Base-by-base conservation (phyloP, 2,888 invertebrate genomes). In the Melipona beecheii region DNA sequence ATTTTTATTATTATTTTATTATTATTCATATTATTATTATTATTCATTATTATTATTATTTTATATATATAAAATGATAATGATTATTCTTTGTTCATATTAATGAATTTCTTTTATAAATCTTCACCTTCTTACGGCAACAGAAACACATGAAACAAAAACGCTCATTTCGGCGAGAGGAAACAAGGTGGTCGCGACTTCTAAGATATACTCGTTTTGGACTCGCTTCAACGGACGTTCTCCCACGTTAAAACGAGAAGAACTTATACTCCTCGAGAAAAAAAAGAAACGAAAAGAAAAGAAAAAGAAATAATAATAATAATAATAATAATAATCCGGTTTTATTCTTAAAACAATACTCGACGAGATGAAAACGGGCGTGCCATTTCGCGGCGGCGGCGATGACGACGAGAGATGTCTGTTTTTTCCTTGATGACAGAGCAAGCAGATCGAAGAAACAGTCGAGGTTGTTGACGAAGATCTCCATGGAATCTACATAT, bases 331-430 rank as follows among this genome's bases (percentile, higher is more conserved):
- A 52, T 52, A 52, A 77, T 83, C 76, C 81, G 76, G 81, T 83
- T 81, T 81, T 77, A 77, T 81, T 81, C 83, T 83, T 81, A 76
- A 36, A 54, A 83, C 77, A 84, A 84, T 84, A 84, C 84, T 84
- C 84, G 82, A 78, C 9, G 82, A 84, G 78, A 84, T 36, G 89
- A 86, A 62, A 89, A 89, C 88, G 86, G 88, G 89, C 88, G 91
- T 91, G 91, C 92, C 92, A 91, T 91, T 91, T 90, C 87, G 84
- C 88, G 80, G 86, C 83, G 78, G 78, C 69, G 56, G 75, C 65
- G 36, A 36, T 9, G 36, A 36, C 36, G 36, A 36, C 36, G 43
- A 43, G 43, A 43, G 52, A 79, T 73, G 75, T 79, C 85, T 79
- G 77, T 82, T 81, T 78, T 78, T 81, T 64, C 82, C 71, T 65